Evolutionary conservation across 2,113 vertebrate species (phyloP), one percentile per base, ranked within the genome.

Genomic region (Lutjanus erythropterus): DNA sequence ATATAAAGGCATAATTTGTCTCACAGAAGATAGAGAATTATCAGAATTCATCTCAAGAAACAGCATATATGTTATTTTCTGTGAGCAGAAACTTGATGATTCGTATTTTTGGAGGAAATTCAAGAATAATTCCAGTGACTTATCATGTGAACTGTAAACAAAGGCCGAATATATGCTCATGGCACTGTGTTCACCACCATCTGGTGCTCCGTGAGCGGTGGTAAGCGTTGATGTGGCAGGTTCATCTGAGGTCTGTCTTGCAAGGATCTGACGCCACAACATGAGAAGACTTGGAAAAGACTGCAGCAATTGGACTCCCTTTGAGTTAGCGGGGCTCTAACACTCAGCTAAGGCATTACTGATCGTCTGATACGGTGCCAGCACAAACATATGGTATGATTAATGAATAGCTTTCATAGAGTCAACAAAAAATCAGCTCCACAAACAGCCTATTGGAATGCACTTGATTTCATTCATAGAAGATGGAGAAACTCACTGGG

Each of bases 401-500:
- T 77, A 88, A 86, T 76, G 62, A 47, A 64, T 81, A 73, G 67
- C 67, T 81, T 88, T 80, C 82, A 71, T 29, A 29, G 55, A 87
- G 39, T 83, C 65, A 81, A 78, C 77, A 78, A 71, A 71, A 77
- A 66, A 84, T 81, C 74, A 68, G 39, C 49, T 74, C 39, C 61
- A 59, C 59, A 70, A 71, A 74, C 27, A 78, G 71, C 47, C 42
- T 10, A 39, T 31, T 58, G 33, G 27, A 65, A 33, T 67, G 29
- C 12, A 49, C 31, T 44, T 0, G 4, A 27, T 75, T 85, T 75
- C 29, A 75, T 81, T 86, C 56, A 79, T 49, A 61, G 55, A 70
- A 27, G n/a, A 78, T 6, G 39, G 23, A 64, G 82, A 78, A 47
- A 95, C 98, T 98, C 94, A 99, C 98, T 56, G 97, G 97, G 91